phyloP scores from a whole-genome alignment of 2,797 vertebrate genomes.

The Euthynnus affinis region DNA sequence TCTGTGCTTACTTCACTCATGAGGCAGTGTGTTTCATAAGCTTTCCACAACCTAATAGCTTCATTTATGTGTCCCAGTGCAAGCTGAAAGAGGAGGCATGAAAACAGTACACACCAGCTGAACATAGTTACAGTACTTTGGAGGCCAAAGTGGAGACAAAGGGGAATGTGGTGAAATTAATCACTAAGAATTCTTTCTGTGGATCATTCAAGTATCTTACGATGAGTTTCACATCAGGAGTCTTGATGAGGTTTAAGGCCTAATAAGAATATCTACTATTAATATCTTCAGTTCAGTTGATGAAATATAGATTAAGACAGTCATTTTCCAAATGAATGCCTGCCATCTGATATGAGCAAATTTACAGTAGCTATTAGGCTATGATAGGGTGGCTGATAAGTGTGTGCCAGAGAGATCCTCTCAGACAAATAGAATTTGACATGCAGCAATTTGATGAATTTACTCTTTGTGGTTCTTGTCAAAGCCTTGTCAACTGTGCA shows the following conservation, averaged over 20 bases:
- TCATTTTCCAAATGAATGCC: conserved; percentile 79
- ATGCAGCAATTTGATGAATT: conserved; percentile 65
- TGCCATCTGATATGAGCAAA: conserved; percentile 75
- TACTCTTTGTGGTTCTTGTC: conserved; percentile 66
- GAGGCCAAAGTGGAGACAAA: conserved; percentile 52
- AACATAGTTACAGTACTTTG: conserved; percentile 49
- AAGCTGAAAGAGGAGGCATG: conserved; percentile 51
- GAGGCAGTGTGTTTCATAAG: conserved; percentile 68
- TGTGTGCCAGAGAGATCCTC: conserved; percentile 53
- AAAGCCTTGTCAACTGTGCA: conserved; percentile 40
- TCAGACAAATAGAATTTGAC: conserved; percentile 70
- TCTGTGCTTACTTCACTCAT: conserved; percentile 71
- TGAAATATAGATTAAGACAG: conserved; percentile 82
- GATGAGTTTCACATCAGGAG: conserved; percentile 65
- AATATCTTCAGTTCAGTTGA: conserved; percentile 77
- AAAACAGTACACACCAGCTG: conserved; percentile 66
- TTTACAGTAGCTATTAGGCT: conserved; percentile 79
- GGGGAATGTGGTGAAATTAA: conserved; percentile 44
- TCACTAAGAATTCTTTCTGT: conserved; percentile 47
- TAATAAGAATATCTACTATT: conserved; percentile 78
- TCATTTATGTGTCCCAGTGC: conserved; percentile 72
- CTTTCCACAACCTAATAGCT: conserved; percentile 63
- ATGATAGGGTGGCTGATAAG: conserved; percentile 70
- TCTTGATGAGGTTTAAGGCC: conserved; percentile 70
- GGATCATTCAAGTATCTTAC: conserved; percentile 48